Conservation (phyloP, 2,888 invertebrate species). For the Holacanthella duospinosa region DNA sequence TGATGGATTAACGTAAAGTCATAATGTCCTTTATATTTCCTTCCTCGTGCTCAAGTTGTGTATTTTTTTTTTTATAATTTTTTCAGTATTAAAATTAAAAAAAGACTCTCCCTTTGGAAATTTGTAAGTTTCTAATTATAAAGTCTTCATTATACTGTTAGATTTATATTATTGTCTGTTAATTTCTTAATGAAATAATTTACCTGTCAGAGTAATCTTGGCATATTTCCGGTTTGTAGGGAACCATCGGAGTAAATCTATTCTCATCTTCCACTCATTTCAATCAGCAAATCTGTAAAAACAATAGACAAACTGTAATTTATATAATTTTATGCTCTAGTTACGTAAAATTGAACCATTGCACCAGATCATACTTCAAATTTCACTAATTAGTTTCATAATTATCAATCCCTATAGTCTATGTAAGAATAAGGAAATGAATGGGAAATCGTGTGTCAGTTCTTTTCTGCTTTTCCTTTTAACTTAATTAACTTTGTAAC, state of each 20-base stretch:
- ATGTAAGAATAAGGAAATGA: no score
- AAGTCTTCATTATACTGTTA: not conserved
- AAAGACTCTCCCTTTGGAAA: not conserved
- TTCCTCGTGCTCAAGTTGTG: not conserved
- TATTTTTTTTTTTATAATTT: not conserved
- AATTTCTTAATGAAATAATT: not conserved
- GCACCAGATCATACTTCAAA: no score
- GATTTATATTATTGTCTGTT: not conserved
- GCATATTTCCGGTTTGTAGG: conserved; percentile 5
- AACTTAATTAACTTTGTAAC: no score
- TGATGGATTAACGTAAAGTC: no score
- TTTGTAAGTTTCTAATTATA: not conserved
- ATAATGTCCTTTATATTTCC: no score
- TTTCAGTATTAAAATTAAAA: not conserved
- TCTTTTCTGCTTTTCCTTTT: no score
- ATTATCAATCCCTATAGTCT: no score
- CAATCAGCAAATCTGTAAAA: not conserved
- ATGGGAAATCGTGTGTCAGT: no score
- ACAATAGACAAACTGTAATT: no score
- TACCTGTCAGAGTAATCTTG: conserved; percentile 7
- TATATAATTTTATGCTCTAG: no score
- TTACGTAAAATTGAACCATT: no score
- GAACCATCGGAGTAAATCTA: conserved; percentile 10
- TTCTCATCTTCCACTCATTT: conserved; percentile 13
- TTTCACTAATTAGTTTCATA: no score